Conservation (phyloP, 2,888 invertebrate species). For the Bibio marci region DNA sequence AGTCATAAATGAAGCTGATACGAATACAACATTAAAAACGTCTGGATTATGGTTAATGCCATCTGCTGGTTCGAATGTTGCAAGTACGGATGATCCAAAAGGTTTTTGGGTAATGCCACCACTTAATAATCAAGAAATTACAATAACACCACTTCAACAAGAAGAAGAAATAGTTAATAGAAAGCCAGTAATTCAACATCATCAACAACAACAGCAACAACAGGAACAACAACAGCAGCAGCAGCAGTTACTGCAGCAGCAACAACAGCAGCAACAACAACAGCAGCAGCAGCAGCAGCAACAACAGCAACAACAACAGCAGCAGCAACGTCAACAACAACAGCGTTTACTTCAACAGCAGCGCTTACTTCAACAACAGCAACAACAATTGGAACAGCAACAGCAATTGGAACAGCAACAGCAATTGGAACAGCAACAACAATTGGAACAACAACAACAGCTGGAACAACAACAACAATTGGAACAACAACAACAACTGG, state of each 20-base stretch:
- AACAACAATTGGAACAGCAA: neutral
- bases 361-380: neutral
- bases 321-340: neutral
- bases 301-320: neutral
- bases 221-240: conserved; percentile 8
- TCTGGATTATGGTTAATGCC: conserved; percentile 4
- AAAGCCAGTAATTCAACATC: neutral
- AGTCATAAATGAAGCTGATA: conserved; percentile 2
- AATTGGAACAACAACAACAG: neutral
- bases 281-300: conserved; percentile 6
- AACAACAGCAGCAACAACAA: conserved; percentile 4
- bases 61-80: too few species aligned
- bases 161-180: neutral
- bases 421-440: neutral
- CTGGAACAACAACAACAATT: neutral
- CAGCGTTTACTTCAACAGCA: neutral
- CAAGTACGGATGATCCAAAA: neutral
- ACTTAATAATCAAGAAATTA: neutral
- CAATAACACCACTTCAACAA: neutral
- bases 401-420: neutral
- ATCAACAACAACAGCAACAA: neutral
- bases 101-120: conserved; percentile 6
- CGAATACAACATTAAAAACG: conserved; percentile 4
- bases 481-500: neutral
- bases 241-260: neutral